These are phyloP conservation scores for Desoria tigrina DNA, from an alignment of 2,888 invertebrate species.

Conservation along the genomic window DNA sequence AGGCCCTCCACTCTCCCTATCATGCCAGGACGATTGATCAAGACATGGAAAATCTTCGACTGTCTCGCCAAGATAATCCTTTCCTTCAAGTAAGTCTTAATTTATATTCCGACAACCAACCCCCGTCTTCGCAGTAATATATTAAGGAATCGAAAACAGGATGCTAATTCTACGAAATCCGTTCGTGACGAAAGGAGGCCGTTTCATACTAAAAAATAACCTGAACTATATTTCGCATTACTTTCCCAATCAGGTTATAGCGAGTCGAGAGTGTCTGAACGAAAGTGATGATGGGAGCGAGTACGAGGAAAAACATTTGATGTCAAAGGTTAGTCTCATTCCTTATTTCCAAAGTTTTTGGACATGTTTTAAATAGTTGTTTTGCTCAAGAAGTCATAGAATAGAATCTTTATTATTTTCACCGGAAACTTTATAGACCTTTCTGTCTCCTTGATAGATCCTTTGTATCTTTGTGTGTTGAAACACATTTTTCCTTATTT, in stretches of 20 bases:
- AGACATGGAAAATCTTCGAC: slow-evolving; percentile 78
- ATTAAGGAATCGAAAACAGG: too few species aligned
- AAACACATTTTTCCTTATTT: too few species aligned
- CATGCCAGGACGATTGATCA: slow-evolving; percentile 61
- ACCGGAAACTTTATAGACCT: neutral
- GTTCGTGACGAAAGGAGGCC: too few species aligned
- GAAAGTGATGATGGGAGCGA: slow-evolving; percentile 65
- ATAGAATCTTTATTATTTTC: neutral
- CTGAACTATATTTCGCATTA: too few species aligned
- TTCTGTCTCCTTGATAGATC: too few species aligned
- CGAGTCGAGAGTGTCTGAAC: slow-evolving; percentile 75
- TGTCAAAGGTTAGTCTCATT: slow-evolving; percentile 49
- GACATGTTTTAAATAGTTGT: neutral
- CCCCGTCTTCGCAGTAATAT: too few species aligned
- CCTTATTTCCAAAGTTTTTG: neutral
- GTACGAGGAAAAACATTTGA: slow-evolving; percentile 52
- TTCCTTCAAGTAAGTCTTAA: slow-evolving; percentile 68
- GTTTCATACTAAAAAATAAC: too few species aligned
- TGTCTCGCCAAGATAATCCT: slow-evolving; percentile 81
- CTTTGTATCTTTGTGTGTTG: too few species aligned
- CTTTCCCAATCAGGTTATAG: slow-evolving; percentile 65
- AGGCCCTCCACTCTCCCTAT: slow-evolving; percentile 53
- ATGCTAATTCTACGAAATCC: too few species aligned
- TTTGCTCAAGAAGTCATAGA: neutral
- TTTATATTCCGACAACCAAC: slow-evolving; percentile 9